Evolutionary conservation across 2,113 vertebrate species (phyloP).

Genomic region (Arvicanthis niloticus): DNA sequence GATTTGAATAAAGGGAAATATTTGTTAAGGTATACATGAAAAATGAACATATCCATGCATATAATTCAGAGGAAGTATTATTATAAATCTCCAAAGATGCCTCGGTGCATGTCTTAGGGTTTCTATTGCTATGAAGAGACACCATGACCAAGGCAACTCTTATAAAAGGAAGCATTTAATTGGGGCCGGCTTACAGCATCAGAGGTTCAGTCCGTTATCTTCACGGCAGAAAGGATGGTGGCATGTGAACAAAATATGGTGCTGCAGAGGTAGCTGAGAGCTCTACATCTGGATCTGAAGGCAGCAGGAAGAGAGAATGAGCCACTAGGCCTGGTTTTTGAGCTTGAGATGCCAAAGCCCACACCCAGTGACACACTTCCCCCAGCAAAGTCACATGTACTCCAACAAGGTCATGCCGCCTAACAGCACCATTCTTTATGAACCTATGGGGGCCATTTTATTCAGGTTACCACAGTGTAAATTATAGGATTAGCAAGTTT

Average conservation of each 20-base stretch:
- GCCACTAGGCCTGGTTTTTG: background rate
- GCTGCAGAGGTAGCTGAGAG: background rate
- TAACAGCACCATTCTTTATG: background rate
- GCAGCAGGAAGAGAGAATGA: background rate
- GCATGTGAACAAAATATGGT: background rate
- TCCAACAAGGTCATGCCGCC: background rate
- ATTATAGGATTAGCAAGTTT: background rate
- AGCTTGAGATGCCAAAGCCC: background rate
- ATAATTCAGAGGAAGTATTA: background rate
- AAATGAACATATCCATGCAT: background rate
- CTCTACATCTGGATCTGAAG: background rate
- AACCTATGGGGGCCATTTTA: background rate
- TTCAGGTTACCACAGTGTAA: background rate
- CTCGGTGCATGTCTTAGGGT: background rate
- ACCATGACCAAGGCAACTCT: background rate
- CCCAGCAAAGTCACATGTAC: background rate
- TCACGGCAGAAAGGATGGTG: background rate
- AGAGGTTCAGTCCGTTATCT: background rate
- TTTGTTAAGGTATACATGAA: background rate
- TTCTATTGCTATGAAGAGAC: background rate
- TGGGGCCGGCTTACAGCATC: background rate
- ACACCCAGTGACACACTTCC: background rate
- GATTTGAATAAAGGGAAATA: background rate
- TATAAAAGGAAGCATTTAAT: background rate
- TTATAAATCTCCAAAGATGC: background rate